These are phyloP conservation scores for Sparus aurata DNA, from an alignment of 2,797 vertebrate species.

Conservation along the genomic window DNA sequence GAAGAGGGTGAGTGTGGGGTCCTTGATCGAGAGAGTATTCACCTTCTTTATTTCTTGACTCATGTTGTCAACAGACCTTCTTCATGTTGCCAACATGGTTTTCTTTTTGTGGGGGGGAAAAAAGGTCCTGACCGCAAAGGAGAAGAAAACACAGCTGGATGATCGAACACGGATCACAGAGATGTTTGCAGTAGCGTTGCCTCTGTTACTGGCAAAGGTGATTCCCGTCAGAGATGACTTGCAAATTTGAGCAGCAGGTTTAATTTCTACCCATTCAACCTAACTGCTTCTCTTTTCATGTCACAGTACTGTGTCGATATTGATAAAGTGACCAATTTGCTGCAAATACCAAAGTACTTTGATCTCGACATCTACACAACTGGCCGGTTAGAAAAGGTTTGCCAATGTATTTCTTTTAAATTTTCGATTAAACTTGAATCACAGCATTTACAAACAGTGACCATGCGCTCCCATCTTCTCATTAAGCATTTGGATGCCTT, in stretches of 20 bases:
- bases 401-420: neutral
- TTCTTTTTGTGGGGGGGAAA: conserved; percentile 20
- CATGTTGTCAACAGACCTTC: neutral
- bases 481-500: conserved; percentile 95
- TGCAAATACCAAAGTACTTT: conserved; percentile 96
- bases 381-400: conserved; percentile 96
- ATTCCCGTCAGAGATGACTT: conserved; percentile 3
- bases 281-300: conserved; percentile 11
- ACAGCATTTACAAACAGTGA: neutral
- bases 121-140: conserved; percentile 94
- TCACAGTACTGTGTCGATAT: conserved; percentile 94
- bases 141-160: conserved; percentile 97
- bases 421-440: conserved; percentile 62
- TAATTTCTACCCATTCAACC: neutral
- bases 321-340: conserved; percentile 95
- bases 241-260: neutral
- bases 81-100: conserved; percentile 15
- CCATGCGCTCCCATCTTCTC: conserved; percentile 10
- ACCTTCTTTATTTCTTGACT: neutral
- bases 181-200: conserved; percentile 94
- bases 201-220: conserved; percentile 96
- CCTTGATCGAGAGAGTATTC: neutral
- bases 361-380: conserved; percentile 98
- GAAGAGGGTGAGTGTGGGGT: conserved; percentile 88
- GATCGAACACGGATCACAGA: conserved; percentile 97